Evolutionary conservation across 2,797 vertebrate species (phyloP).

Genomic region (Steatocranus sp.): DNA sequence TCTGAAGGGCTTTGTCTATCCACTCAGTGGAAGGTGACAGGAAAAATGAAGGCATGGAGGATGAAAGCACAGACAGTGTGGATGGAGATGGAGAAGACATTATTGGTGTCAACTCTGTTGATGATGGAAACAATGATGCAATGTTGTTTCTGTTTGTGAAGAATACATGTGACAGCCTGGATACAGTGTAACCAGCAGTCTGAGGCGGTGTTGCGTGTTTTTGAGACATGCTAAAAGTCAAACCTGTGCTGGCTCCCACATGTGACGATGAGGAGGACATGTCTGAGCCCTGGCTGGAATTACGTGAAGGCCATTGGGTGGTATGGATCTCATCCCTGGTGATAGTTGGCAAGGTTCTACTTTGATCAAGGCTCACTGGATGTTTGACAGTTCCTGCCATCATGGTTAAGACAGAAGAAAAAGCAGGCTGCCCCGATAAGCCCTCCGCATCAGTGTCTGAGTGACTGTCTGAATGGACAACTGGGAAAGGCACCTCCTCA

Average conservation of each 20-base stretch:
- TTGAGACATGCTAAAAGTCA: conserved; percentile 72
- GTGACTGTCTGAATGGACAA: conserved; percentile 58
- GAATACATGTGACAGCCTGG: conserved; percentile 13
- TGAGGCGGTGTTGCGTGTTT: neutral
- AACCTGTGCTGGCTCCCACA: conserved; percentile 82
- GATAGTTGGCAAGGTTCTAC: conserved; percentile 70
- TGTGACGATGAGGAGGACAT: conserved; percentile 60
- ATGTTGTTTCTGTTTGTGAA: neutral
- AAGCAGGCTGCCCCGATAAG: conserved; percentile 66
- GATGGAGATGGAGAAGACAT: neutral
- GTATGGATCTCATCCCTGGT: conserved; percentile 77
- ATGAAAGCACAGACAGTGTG: neutral
- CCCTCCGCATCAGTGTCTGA: conserved; percentile 49
- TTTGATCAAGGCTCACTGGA: conserved; percentile 69
- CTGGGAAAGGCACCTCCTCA: conserved; percentile 75
- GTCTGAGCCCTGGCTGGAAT: conserved; percentile 72
- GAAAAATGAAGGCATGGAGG: neutral
- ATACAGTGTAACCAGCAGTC: neutral
- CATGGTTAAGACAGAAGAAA: conserved; percentile 73
- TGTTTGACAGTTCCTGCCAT: conserved; percentile 69
- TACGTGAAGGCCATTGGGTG: conserved; percentile 75
- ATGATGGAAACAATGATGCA: conserved; percentile 24
- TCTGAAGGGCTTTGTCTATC: conserved; percentile 29
- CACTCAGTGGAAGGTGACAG: neutral
- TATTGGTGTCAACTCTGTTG: neutral